These are phyloP conservation scores for Poecilia velifera DNA, from an alignment of 2,797 vertebrate species.

Conservation along the genomic window DNA sequence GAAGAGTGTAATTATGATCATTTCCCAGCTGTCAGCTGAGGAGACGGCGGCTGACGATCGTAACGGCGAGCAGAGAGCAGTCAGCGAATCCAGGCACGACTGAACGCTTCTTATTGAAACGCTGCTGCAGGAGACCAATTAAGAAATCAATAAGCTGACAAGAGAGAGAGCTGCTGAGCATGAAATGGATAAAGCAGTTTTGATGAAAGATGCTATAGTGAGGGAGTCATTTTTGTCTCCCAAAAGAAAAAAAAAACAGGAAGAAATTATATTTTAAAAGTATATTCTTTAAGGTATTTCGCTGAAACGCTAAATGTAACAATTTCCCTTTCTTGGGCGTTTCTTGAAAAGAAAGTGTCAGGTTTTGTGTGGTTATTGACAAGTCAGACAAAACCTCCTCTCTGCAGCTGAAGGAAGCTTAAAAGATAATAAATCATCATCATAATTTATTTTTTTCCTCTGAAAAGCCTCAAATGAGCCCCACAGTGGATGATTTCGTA, in stretches of 20 bases:
- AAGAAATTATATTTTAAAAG: slow-evolving; percentile 10
- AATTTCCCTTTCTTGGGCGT: slow-evolving; percentile 27
- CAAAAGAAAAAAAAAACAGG: slow-evolving; percentile 22
- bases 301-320: slow-evolving; percentile 33
- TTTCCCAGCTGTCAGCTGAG: slow-evolving; percentile 10
- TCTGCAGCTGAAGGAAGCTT: slow-evolving; percentile 20
- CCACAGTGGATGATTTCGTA: slow-evolving; percentile 21
- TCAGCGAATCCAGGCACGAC: slow-evolving; percentile 2
- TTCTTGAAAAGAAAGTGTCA: slow-evolving; percentile 32
- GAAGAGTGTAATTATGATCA: slow-evolving; percentile 4
- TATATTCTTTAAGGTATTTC: slow-evolving; percentile 33
- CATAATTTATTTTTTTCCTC: neutral
- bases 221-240: slow-evolving; percentile 32
- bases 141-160: slow-evolving; percentile 49
- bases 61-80: slow-evolving; percentile 1
- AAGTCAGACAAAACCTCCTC: slow-evolving; percentile 33
- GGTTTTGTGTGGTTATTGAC: slow-evolving; percentile 42
- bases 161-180: slow-evolving; percentile 44
- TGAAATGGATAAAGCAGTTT: slow-evolving; percentile 46
- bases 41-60: slow-evolving; percentile 23
- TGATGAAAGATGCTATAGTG: slow-evolving; percentile 33
- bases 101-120: slow-evolving; percentile 35
- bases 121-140: slow-evolving; percentile 40
- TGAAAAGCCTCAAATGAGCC: slow-evolving; percentile 63
- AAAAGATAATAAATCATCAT: slow-evolving; percentile 56